Percentiles rank a stretch among this genome's conserved stretches.
Evolutionary conservation across 2,113 vertebrate genomes (phyloP).

Genomic region (Hippocampus guttulatus): DNA sequence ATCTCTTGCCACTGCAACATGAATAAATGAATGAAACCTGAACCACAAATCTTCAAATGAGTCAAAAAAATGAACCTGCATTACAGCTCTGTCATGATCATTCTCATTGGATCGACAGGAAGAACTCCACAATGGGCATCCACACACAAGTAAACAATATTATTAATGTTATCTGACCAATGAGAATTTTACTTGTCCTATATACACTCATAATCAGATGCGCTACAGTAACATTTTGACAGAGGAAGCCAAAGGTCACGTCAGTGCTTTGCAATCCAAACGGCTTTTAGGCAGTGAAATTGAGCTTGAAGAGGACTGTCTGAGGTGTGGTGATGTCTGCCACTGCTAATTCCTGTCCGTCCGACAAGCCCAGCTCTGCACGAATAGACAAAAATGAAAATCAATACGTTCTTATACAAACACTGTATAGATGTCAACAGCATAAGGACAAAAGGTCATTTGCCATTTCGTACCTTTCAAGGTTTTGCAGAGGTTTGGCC

Average conservation of each 20-base stretch:
- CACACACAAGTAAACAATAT: constrained; percentile 39
- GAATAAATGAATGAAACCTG: background rate
- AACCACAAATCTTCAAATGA: constrained; percentile 5
- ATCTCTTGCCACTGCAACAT: background rate
- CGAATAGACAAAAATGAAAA: background rate
- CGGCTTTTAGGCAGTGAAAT: constrained; percentile 79
- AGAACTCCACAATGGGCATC: constrained; percentile 27
- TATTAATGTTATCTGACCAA: constrained; percentile 13
- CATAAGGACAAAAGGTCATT: background rate
- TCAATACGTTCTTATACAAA: background rate
- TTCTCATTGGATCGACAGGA: constrained; percentile 28
- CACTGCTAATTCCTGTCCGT: constrained; percentile 91
- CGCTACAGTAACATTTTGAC: constrained; percentile 24
- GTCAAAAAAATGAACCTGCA: constrained; percentile 50
- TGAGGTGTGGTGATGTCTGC: constrained; percentile 92
- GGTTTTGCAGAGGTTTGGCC: constrained; percentile 95
- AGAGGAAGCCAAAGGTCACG: constrained; percentile 5
- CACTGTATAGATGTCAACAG: background rate
- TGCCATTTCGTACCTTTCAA: constrained; percentile 78
- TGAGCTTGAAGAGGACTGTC: constrained; percentile 92
- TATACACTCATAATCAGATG: constrained; percentile 48
- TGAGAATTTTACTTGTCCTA: constrained; percentile 17
- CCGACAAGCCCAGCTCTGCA: constrained; percentile 83
- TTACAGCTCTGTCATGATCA: constrained; percentile 36
- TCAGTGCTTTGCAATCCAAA: constrained; percentile 20